phyloP scores from a whole-genome alignment of 2,888 invertebrate species.

The Ecdyonurus torrentis region DNA sequence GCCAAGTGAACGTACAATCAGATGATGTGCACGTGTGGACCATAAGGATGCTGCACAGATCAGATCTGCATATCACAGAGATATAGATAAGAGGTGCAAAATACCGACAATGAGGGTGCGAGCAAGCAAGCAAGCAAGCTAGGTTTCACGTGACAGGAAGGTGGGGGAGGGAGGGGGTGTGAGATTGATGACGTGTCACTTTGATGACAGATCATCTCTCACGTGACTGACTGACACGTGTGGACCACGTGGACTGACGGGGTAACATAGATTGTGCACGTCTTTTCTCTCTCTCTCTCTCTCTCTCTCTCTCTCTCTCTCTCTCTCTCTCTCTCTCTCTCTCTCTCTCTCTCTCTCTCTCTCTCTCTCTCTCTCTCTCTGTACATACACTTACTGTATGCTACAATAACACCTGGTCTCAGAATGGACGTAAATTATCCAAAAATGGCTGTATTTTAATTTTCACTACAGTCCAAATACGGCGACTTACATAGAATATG shows the following conservation, averaged over 20 bases:
- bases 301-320: constrained; percentile 6
- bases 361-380: neutral
- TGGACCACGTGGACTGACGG: neutral
- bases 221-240: neutral
- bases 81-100: too few relatives aligned
- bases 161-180: neutral
- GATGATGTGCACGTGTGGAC: too few relatives aligned
- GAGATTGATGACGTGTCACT: neutral
- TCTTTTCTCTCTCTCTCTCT: constrained; percentile 16
- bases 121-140: too few relatives aligned
- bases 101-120: too few relatives aligned
- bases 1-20: too few relatives aligned
- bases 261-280: neutral
- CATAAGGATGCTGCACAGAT: too few relatives aligned
- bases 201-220: neutral
- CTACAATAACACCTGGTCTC: neutral
- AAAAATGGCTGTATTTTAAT: too few relatives aligned
- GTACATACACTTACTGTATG: neutral
- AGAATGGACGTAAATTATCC: too few relatives aligned
- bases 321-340: neutral
- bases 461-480: too few relatives aligned
- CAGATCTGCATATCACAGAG: too few relatives aligned
- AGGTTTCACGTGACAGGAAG: too few relatives aligned
- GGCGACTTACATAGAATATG: too few relatives aligned
- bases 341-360: neutral